These are phyloP conservation scores for Hemicrepidius hirtus DNA, from an alignment of 2,888 invertebrate species.

Conservation along the genomic window DNA sequence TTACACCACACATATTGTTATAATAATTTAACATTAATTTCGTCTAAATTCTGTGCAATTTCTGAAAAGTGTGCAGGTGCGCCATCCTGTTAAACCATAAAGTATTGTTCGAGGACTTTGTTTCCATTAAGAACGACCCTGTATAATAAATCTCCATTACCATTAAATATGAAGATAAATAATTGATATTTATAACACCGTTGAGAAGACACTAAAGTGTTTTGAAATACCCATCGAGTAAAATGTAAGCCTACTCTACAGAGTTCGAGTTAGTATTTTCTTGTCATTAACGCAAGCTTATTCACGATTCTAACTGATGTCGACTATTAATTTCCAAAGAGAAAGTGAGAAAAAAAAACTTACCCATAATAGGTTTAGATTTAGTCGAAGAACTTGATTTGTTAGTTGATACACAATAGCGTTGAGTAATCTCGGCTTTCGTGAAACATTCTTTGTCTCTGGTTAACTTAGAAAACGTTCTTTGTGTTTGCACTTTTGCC, in stretches of 20 bases:
- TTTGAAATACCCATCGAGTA: slow-evolving; percentile 37
- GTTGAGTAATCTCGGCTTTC: slow-evolving; percentile 44
- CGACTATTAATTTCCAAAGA: slow-evolving; percentile 46
- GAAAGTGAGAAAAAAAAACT: slow-evolving; percentile 47
- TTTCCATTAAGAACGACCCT: too few relatives aligned
- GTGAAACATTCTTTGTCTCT: slow-evolving; percentile 31
- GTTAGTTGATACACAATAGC: slow-evolving; percentile 43
- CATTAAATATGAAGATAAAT: slow-evolving; percentile 48
- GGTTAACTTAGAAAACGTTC: slow-evolving; percentile 26
- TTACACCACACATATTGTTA: too few relatives aligned
- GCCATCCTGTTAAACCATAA: too few relatives aligned
- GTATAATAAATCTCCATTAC: slow-evolving; percentile 25
- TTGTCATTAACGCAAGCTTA: slow-evolving; percentile 26
- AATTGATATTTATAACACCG: slow-evolving; percentile 58
- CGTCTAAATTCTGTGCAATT: too few relatives aligned
- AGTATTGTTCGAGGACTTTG: too few relatives aligned
- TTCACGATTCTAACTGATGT: slow-evolving; percentile 40
- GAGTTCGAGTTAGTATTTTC: slow-evolving; percentile 25
- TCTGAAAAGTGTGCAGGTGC: too few relatives aligned
- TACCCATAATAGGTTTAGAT: slow-evolving; percentile 42
- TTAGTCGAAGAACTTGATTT: slow-evolving; percentile 40
- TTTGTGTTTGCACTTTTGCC: slow-evolving; percentile 14
- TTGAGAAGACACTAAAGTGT: slow-evolving; percentile 30
- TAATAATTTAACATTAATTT: too few relatives aligned
- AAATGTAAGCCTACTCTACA: slow-evolving; percentile 16